Base-by-base conservation (phyloP, 2,888 invertebrate genomes). In the Punctoribates punctum region DNA sequence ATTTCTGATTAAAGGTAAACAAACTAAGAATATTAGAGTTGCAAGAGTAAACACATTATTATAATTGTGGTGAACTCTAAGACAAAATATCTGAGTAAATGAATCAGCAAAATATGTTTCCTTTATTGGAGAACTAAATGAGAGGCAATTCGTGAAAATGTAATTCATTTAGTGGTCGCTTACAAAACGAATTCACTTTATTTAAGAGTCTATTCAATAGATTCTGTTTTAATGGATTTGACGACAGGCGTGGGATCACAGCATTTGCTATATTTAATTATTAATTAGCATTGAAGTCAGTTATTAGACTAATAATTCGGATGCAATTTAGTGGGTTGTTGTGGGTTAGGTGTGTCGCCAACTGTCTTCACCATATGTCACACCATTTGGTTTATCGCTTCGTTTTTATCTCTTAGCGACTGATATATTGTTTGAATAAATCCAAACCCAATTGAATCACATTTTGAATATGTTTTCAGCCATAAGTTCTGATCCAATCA, bases 301-400 rank as follows among this genome's bases (percentile, higher is more conserved):
- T 25, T 25, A 60, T 27, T 27, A 42, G 42, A 42, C 15, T 15
- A 60, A 60, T 60, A 25, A 60, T 60, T 60, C 15, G 8, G 15
- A 60, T 60, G 27, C 60, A 25, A 9, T 60, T 60, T 9, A 5
- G 27, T 25, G 3, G n/a, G 6, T 48, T 20, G 42, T 42, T 11
- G 42, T 51, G 51, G 34, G 60, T 60, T 25, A 60, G 60, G 25
- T 60, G 60, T 60, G 60, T 8, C 60, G 29, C 11, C 60, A 60
- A 60, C 60, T 60, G 23, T 20, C 13, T 15, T 20, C 17, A 60
- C 60, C 60, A 60, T 60, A 60, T 60, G 60, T 60, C 60, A 60
- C 60, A 17, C n/a, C 15, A 60, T 60, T 60, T 60, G 60, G 6
- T 42, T 42, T 42, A 42, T 42, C 42, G 13, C 11, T 42, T 42